phyloP scores from a whole-genome alignment of 2,888 invertebrate species.

The Oithona nana region DNA sequence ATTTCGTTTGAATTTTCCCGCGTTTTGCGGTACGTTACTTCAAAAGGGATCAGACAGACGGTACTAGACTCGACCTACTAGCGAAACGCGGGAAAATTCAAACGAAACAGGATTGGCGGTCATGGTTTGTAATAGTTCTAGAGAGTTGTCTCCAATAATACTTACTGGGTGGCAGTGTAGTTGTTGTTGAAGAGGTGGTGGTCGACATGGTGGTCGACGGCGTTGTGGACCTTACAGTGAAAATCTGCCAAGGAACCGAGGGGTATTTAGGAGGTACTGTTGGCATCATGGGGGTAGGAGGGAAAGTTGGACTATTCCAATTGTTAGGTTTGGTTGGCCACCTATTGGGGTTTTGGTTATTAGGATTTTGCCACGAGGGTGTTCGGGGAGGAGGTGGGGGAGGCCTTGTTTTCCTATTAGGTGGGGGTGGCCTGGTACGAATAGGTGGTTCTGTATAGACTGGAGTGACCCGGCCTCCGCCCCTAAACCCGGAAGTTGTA shows the following conservation, averaged over 20 bases:
- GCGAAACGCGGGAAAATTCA: too few species aligned
- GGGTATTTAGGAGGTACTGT: constrained; percentile 10
- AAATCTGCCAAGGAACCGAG: constrained; percentile 2
- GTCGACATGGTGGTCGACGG: constrained; percentile 29
- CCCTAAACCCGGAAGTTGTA: not conserved
- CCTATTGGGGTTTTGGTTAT: not conserved
- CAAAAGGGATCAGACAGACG: too few species aligned
- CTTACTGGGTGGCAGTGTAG: constrained; percentile 40
- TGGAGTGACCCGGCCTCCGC: not conserved
- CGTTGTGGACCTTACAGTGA: constrained; percentile 22
- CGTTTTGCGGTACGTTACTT: too few species aligned
- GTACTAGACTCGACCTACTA: too few species aligned
- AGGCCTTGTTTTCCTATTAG: not conserved
- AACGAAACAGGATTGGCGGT: too few species aligned
- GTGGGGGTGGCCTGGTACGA: not conserved
- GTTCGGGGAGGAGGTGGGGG: not conserved
- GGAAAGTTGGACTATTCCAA: not conserved
- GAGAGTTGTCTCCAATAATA: too few species aligned
- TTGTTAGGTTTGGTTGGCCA: not conserved
- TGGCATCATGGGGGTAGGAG: constrained; percentile 15
- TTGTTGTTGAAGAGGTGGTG: constrained; percentile 33
- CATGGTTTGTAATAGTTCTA: too few species aligned
- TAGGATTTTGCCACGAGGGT: not conserved
- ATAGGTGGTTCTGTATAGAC: constrained; percentile 6
- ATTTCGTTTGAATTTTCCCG: too few species aligned